Base-by-base conservation (phyloP, 2,888 invertebrate genomes). In the Cataglyphis rosenhaueri region DNA sequence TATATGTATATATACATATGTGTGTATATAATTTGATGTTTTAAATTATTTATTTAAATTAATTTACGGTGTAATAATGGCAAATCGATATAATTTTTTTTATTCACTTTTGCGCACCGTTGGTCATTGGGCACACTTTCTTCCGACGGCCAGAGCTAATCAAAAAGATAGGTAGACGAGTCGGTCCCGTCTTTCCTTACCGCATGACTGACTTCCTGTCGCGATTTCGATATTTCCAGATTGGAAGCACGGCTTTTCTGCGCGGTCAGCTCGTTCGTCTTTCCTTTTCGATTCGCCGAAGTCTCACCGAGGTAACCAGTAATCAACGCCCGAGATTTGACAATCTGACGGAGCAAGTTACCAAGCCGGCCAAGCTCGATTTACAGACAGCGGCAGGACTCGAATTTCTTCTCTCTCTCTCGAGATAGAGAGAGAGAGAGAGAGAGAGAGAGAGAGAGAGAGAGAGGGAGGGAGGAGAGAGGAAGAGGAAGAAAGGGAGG, bases 161-260 rank as follows among this genome's bases (percentile, higher is more conserved):
- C 76, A 55, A 70, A 70, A 59, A 21, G 44, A 71, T 71, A 59
- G 71, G 35, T 12, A 44, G 32, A 48, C 5, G 55, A 21, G 38
- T 29, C 38, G 70, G 52, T 10, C 48, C 48, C 78, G 70, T 41
- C 79, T 38, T 41, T 62, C 38, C 75, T 62, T 38, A 52, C 79
- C 68, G 66, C 79, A 52, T 68, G 66, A 68, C 79, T 68, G 66
- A 68, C 79, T 62, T 70, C 61, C 81, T 65, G 64, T 62, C 64
- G 57, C 52, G 70, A 76, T 84, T 84, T 84, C 84, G 84, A 84
- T 84, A 82, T 82, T 82, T 84, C 76, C 59, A 76, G 71, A 76
- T 76, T 76, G 76, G 84, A 62, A 61, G 52, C 64, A 52, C 48
- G 76, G 44, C 82, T 76, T 84, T 84, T 82, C 71, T 76, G 84